Conservation (phyloP, 2,797 vertebrate genomes). For the Paedocypris micromegethes region DNA sequence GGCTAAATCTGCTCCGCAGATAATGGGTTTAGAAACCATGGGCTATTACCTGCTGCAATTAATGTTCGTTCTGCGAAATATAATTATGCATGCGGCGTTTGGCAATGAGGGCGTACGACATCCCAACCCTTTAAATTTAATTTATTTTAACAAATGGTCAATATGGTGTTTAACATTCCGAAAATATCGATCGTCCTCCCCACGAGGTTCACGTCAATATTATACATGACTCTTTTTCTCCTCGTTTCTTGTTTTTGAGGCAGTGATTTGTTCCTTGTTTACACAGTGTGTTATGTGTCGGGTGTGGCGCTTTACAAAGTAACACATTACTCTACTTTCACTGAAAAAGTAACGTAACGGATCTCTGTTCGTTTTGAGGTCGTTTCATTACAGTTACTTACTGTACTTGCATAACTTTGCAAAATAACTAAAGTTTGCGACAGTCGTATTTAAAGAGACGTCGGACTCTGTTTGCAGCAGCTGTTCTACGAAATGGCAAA, state of each 20-base stretch:
- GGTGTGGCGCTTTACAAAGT: no score
- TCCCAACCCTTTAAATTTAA: not conserved
- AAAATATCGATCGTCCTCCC: slow-evolving; percentile 1
- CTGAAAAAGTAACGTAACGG: no score
- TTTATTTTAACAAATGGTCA: not conserved
- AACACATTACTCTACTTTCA: no score
- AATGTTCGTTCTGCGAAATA: slow-evolving; percentile 14
- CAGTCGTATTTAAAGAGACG: no score
- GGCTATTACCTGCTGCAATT: slow-evolving; percentile 5
- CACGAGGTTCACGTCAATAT: slow-evolving; percentile 10
- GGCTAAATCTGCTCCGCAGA: slow-evolving; percentile 30
- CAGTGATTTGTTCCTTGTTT: not conserved
- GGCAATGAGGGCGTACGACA: not conserved
- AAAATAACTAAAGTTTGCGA: no score
- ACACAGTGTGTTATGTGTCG: not conserved
- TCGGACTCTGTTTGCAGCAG: no score
- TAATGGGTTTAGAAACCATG: slow-evolving; percentile 15
- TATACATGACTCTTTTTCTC: slow-evolving; percentile 3
- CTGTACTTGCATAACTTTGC: no score
- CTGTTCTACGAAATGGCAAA: no score
- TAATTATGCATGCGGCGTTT: slow-evolving; percentile 3
- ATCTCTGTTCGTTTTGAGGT: no score
- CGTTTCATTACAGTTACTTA: no score
- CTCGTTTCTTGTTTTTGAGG: slow-evolving; percentile 16
- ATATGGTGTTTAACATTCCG: slow-evolving; percentile 1